Base-by-base conservation (phyloP, 2,888 invertebrate species). In the Protula sp. region DNA sequence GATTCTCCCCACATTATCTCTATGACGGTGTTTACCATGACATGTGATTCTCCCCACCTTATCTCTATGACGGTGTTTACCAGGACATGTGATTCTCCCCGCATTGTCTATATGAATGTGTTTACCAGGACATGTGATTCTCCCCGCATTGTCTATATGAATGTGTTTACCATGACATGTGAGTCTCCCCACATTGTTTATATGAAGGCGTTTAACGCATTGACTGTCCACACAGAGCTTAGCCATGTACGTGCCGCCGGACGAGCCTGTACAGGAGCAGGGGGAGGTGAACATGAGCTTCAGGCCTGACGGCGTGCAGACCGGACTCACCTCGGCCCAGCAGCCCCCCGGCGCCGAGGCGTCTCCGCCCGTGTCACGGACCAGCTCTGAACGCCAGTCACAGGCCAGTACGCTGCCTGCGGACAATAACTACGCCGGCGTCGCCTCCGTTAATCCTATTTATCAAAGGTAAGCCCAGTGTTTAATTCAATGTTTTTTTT, bases 241-340 rank as follows among this genome's bases (percentile, higher is more conserved):
- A 61, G 75, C 74, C 60, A 76, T 79, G 77, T 78, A 74, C 56
- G 76, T 79, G 51, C 76, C 78, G 1, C 74, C 77, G 4, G 79
- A 79, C 62, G 77, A 78, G 63, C 71, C 74, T 2, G 69, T 75
- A 3, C 70, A 72, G 22, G 74, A 72, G 31, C 60, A 71, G 3
- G 76, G 76, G 1, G 76, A 78, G 62, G 70, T 78, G 30, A 75
- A 74, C 65, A 67, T 74, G 67, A 70, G 59, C 58, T 75, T 76
- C 54, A 30, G 59, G 48, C 29, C 30, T 22, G 62, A 62, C 24
- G 59, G 55, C 2, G 22, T 53, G 27, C 38, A 30, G 4, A 47
- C 26, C 29, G 29, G 29, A 30, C 30, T 29, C 52, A 2, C 19
- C 29, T 19, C 29, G 45, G 50, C 5, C 14, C 9, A 5, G 9